Base-by-base conservation (phyloP, 2,113 vertebrate species). In the Monarcha castaneiventris region DNA sequence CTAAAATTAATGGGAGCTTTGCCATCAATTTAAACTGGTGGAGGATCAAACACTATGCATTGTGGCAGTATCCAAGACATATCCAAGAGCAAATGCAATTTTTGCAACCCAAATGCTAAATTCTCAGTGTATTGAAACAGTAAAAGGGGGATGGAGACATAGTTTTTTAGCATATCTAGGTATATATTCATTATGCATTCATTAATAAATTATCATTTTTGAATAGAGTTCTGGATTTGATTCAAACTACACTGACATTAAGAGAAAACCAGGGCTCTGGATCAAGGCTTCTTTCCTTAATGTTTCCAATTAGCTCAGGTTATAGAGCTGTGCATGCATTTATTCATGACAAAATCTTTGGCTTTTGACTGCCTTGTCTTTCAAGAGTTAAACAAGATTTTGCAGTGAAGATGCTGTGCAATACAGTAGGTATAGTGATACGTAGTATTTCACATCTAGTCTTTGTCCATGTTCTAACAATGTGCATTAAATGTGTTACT, bases 381-480 rank as follows among this genome's bases (percentile, higher is more conserved):
- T 58, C 89, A 87, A 91, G 84, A 75, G 56, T 92, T 87, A 80
- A 94, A 56, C 1, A 18, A 87, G 82, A 94, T 89, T 95, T 94
- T 84, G 78, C 95, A 66, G 68, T 48, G 44, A 94, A 72, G 93
- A 52, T 89, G 74, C 46, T 71, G 55, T 67, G 61, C 2, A 16
- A 44, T 81, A 86, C 35, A 56, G 64, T 55, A 93, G 72, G 82
- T 95, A 92, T 11, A 59, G 90, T 63, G 54, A 82, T 79, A 58
- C 3, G 64, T 62, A 68, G 64, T 49, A 75, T 88, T 89, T 92
- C 95, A 78, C 14, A 25, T 87, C 87, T 93, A 84, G 55, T 91
- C 88, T 92, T 94, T 93, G 92, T 97, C 93, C 87, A 32, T 77
- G 94, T 96, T 92, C 90, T 95, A 95, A 90, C 95, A 90, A 81